Evolutionary conservation across 2,797 vertebrate species (phyloP).

Genomic region (Myotis planiceps): DNA sequence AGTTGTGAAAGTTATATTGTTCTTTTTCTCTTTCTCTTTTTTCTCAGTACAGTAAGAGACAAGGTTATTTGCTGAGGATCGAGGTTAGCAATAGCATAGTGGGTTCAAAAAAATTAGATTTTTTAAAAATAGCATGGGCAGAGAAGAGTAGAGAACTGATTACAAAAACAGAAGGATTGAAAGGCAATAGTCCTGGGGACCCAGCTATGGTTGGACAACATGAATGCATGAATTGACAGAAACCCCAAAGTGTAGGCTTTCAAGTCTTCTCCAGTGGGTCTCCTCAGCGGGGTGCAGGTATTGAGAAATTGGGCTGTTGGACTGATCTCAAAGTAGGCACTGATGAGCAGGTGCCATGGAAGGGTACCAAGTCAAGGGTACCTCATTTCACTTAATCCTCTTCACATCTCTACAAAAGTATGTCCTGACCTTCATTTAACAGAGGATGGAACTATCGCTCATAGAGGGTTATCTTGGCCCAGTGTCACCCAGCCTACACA

Average conservation of each 20-base stretch:
- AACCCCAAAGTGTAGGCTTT: background rate
- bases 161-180: background rate
- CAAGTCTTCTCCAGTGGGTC: background rate
- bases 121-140: background rate
- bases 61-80: background rate
- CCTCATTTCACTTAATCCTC: background rate
- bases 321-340: background rate
- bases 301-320: background rate
- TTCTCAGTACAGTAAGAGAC: background rate
- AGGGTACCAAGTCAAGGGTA: fast-evolving
- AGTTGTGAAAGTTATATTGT: background rate
- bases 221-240: background rate
- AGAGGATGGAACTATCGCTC: background rate
- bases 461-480: background rate
- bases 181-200: too few species aligned
- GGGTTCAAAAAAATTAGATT: background rate
- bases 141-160: background rate
- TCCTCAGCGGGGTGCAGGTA: too few species aligned
- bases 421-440: background rate
- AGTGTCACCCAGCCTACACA: background rate
- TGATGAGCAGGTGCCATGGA: background rate
- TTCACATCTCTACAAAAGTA: background rate
- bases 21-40: background rate
- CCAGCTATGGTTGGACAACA: background rate
- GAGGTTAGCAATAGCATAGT: background rate